Evolutionary conservation across 1,140 invertebrate genomes (phyloP), one percentile per base, ranked within the genome.

Genomic region (Hypothenemus hampei): DNA sequence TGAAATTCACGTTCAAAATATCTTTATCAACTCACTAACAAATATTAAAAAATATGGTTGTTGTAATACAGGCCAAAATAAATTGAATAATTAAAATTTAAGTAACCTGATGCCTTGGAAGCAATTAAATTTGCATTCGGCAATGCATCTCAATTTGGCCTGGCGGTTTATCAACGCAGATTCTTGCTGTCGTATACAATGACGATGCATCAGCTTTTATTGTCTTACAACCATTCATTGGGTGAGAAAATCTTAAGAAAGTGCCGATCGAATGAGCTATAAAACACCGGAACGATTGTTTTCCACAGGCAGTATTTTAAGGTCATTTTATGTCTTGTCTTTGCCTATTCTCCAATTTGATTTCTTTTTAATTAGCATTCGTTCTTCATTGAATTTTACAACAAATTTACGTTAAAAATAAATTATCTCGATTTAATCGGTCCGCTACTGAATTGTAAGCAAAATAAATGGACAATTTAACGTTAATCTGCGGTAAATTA

Each of bases 131-230:
- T 64, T 61, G 60, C 64, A 64, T 67, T 61, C 60, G 47, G 59
- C 53, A 56, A 58, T 59, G 53, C 54, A 55, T 65, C 64, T 68
- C 66, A 63, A 66, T 68, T 68, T 65, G 56, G 54, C 53, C 36
- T 48, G 55, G 54, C 57, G 47, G 59, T 64, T 62, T 65, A 66
- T 67, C 63, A 64, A 58, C 58, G 41, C 58, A 58, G 62, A 63
- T 63, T 66, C 62, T 62, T 65, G 56, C 57, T 67, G 67, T 67
- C 67, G 66, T 68, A 69, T 69, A 69, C 67, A 68, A 68, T 68
- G 64, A 68, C 67, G 66, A 69, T 69, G 63, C 66, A 69, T 69
- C 67, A 69, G 67, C 66, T 68, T 69, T 69, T 69, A 69, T 69
- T 68, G 67, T 69, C 67, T 67, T 66, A 68, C 66, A 69, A 58